Evolutionary conservation across 2,888 invertebrate genomes (phyloP).

Genomic region (Hecatera dysodea): DNA sequence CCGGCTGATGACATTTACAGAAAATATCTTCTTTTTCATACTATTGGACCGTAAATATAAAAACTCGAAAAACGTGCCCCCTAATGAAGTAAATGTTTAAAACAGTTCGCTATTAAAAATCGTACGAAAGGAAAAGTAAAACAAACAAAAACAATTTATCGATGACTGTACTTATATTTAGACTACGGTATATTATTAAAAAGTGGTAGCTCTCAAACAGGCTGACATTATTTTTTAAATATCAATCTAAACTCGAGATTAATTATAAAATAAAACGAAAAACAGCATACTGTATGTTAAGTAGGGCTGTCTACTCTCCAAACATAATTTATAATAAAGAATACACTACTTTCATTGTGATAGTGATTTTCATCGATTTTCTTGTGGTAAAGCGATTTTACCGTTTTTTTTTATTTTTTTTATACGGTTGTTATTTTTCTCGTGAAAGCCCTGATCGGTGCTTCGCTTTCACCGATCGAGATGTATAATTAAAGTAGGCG

Average conservation of each 20-base stretch:
- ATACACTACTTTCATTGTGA: background rate
- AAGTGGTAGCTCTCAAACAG: constrained; percentile 60
- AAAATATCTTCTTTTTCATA: too few species aligned
- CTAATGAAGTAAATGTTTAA: too few species aligned
- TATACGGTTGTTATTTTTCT: background rate
- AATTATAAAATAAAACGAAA: constrained; percentile 40
- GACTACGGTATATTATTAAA: constrained; percentile 44
- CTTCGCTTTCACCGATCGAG: constrained; percentile 81
- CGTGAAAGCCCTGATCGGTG: constrained; percentile 55
- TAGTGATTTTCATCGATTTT: background rate
- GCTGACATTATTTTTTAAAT: constrained; percentile 60
- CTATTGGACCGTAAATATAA: too few species aligned
- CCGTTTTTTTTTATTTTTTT: background rate
- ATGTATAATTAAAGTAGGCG: constrained; percentile 76
- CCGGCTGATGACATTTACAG: too few species aligned
- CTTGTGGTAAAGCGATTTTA: background rate
- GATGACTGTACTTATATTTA: constrained; percentile 46
- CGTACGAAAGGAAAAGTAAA: constrained; percentile 8
- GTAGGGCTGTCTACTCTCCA: constrained; percentile 30
- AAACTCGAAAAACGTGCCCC: too few species aligned
- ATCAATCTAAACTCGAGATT: constrained; percentile 54
- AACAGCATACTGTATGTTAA: constrained; percentile 26
- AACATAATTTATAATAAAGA: background rate
- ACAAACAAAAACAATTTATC: constrained; percentile 16
- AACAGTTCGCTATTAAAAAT: background rate